Conservation (phyloP, 2,797 vertebrate genomes). For the Muraenolepis orangiensis region DNA sequence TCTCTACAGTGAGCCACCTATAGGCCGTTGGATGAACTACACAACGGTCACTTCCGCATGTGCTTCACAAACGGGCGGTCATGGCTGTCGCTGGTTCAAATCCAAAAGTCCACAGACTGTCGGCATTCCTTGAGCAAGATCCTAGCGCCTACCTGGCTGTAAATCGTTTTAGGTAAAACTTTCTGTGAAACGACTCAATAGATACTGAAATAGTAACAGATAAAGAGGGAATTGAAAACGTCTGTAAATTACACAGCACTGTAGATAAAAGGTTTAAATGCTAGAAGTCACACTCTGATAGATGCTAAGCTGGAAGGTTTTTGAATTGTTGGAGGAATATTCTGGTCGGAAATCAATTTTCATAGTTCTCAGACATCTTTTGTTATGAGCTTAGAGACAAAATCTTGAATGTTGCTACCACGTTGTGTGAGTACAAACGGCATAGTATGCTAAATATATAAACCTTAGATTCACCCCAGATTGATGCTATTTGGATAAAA, state of each 20-base stretch:
- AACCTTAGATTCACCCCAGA: background rate
- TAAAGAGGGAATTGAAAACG: background rate
- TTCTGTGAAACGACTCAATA: no score
- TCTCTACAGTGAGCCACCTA: no score
- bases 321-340: slow-evolving; percentile 59
- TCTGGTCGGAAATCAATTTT: slow-evolving; percentile 60
- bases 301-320: background rate
- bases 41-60: no score
- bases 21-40: no score
- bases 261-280: background rate
- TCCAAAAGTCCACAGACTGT: background rate
- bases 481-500: background rate
- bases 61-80: no score
- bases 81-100: background rate
- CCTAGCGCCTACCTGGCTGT: no score
- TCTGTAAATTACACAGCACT: background rate
- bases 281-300: background rate
- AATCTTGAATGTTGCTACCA: background rate
- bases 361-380: slow-evolving; percentile 66
- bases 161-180: background rate
- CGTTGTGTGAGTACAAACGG: no score
- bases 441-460: background rate
- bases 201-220: background rate
- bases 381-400: slow-evolving; percentile 34
- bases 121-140: background rate